phyloP scores from a whole-genome alignment of 2,113 vertebrate species.

The Oryctolagus cuniculus region mOryCun1.1 NC_091435.1:38375001-38375500 shows the following conservation, averaged over 20 bases:
- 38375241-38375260: too few relatives aligned
- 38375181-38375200: not conserved
- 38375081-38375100: not conserved
- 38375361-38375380: too few relatives aligned
- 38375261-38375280: too few relatives aligned
- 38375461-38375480: too few relatives aligned
- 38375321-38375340: too few relatives aligned
- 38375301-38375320: too few relatives aligned
- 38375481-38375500: too few relatives aligned
- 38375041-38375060: not conserved
- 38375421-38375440: too few relatives aligned
- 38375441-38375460: too few relatives aligned
- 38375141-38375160: not conserved
- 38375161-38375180: not conserved
- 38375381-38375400: not conserved
- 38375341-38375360: too few relatives aligned
- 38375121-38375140: not conserved
- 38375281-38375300: too few relatives aligned
- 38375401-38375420: too few relatives aligned
- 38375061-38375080: not conserved
- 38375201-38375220: constrained; percentile 12
- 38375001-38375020: not conserved
- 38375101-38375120: not conserved
- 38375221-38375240: not conserved
- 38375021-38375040: not conserved